Evolutionary conservation across 2,888 invertebrate genomes (phyloP).

Genomic region (Drosophila mercatorum): DNA sequence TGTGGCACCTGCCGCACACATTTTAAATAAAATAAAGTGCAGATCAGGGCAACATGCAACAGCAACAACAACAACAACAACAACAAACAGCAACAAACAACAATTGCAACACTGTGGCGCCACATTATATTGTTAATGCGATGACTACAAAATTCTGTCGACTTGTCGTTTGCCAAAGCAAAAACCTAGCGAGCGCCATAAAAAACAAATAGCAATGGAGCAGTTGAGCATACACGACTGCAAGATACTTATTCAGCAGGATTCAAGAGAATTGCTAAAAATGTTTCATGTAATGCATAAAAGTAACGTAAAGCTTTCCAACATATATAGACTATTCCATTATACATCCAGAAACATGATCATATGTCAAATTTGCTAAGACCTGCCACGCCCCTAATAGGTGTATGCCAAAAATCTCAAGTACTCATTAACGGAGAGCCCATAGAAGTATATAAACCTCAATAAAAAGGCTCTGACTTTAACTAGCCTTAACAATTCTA

Average conservation of each 20-base stretch:
- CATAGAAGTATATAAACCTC: background rate
- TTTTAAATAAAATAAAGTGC: slow-evolving; percentile 67
- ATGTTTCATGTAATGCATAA: no score
- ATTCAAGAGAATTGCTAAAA: background rate
- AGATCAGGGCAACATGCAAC: slow-evolving; percentile 29
- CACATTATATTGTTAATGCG: slow-evolving; percentile 72
- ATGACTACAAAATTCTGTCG: slow-evolving; percentile 63
- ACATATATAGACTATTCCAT: no score
- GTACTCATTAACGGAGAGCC: background rate
- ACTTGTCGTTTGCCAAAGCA: slow-evolving; percentile 59
- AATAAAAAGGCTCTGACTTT: background rate
- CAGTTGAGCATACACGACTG: background rate
- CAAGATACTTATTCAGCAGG: background rate
- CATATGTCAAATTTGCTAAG: no score
- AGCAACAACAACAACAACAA: background rate
- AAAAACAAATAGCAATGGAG: background rate
- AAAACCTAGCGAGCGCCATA: slow-evolving; percentile 1
- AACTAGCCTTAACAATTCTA: background rate
- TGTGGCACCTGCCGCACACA: slow-evolving; percentile 47
- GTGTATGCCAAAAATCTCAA: background rate
- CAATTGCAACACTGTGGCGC: slow-evolving; percentile 46
- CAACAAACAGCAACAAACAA: slow-evolving; percentile 5
- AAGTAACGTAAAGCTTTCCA: no score
- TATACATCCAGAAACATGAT: no score
- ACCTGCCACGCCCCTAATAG: background rate